A percentile compares a stretch with the other conserved stretches of the same genome.
These are phyloP conservation scores for Galaxea fascicularis DNA, from an alignment of 92 coral and sea anemone species.

Conservation along the genomic window DNA sequence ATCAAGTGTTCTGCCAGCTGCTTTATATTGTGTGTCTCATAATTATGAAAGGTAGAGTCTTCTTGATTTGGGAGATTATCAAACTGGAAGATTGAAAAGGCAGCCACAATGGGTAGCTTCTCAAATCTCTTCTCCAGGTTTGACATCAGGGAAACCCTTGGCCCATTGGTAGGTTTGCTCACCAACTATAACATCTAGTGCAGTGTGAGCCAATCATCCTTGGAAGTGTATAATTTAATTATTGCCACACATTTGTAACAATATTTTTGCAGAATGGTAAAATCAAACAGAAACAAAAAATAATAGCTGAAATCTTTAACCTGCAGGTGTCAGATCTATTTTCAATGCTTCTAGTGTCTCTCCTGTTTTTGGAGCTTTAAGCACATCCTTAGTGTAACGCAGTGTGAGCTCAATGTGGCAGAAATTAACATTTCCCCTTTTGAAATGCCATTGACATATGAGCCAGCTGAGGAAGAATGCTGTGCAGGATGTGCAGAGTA, in stretches of 20 bases:
- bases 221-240: too few relatives aligned
- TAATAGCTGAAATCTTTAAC: background rate
- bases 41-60: background rate
- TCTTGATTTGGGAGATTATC: conserved; percentile 3
- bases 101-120: conserved; percentile 30
- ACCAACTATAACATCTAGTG: background rate
- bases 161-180: conserved; percentile 27
- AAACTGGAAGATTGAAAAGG: conserved; percentile 18
- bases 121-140: conserved; percentile 1
- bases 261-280: background rate
- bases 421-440: conserved; percentile 35
- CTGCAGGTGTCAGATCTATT: conserved; percentile 25
- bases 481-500: conserved; percentile 33
- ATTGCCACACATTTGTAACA: background rate
- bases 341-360: conserved; percentile 27
- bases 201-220: background rate
- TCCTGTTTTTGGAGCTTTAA: conserved; percentile 3
- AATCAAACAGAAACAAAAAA: background rate
- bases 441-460: conserved; percentile 30
- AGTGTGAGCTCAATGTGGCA: conserved; percentile 35
- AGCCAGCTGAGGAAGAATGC: conserved; percentile 43
- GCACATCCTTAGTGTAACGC: background rate
- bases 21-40: background rate
- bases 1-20: conserved; percentile 8
- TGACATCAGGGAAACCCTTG: background rate